Conservation (phyloP, 1,140 invertebrate species). For the Aphaenogaster ashmeadi region DNA sequence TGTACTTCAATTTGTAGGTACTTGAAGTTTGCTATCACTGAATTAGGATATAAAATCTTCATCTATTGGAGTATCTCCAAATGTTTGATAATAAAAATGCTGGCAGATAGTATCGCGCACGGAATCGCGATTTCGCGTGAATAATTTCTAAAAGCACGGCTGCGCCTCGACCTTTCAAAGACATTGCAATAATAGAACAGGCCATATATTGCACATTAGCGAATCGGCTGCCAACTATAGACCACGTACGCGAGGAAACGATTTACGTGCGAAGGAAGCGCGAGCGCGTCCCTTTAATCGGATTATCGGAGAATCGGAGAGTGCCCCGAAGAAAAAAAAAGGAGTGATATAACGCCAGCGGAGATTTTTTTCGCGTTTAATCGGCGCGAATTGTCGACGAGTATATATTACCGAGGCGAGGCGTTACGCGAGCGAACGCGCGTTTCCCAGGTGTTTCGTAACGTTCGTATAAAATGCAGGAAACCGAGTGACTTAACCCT, state of each 20-base stretch:
- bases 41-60: background rate
- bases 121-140: conserved; percentile 32
- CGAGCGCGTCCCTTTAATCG: conserved; percentile 12
- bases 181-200: conserved; percentile 79
- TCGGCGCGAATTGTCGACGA: background rate
- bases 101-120: background rate
- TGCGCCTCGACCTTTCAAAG: conserved; percentile 73
- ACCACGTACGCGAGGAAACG: background rate
- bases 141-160: conserved; percentile 66
- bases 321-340: background rate
- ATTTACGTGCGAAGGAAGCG: conserved; percentile 15
- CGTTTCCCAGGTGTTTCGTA: background rate
- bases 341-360: background rate
- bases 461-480: conserved; percentile 27
- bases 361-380: conserved; percentile 1
- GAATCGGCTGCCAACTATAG: conserved; percentile 68
- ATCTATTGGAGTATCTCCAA: background rate
- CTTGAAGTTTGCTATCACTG: background rate
- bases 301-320: conserved; percentile 7
- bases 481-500: conserved; percentile 67
- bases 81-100: background rate
- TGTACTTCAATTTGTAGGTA: background rate
- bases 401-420: background rate
- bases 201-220: conserved; percentile 70
- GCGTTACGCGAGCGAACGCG: background rate